phyloP scores from a whole-genome alignment of 1,140 invertebrate genomes.

The Drosophila parabipectinata region DNA sequence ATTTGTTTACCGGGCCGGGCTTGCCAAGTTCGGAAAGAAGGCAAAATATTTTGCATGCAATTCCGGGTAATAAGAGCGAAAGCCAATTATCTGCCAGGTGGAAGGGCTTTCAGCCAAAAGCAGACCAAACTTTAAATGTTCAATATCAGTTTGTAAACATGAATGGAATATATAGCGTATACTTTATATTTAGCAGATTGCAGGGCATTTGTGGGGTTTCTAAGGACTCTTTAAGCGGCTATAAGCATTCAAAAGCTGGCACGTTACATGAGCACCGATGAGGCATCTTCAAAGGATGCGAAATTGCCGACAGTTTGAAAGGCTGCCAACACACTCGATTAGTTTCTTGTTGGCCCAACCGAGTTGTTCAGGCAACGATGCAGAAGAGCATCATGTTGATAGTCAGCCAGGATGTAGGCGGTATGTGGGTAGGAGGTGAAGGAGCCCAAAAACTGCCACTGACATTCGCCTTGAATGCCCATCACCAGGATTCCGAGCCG shows the following conservation, averaged over 20 bases:
- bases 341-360: constrained; percentile 55
- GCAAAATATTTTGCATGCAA: constrained; percentile 45
- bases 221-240: constrained; percentile 18
- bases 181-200: background rate
- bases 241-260: background rate
- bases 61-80: constrained; percentile 50
- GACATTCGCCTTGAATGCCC: constrained; percentile 27
- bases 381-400: constrained; percentile 27
- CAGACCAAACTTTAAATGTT: constrained; percentile 20
- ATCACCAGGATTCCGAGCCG: background rate
- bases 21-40: constrained; percentile 37
- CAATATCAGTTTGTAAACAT: constrained; percentile 48
- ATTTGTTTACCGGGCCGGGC: constrained; percentile 50
- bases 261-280: constrained; percentile 13
- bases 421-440: too few relatives aligned
- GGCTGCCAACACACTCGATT: constrained; percentile 56
- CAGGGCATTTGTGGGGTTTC: background rate
- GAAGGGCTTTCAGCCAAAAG: background rate
- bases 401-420: constrained; percentile 2
- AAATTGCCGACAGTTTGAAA: constrained; percentile 50
- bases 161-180: constrained; percentile 1
- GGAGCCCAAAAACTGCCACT: background rate
- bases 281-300: constrained; percentile 32
- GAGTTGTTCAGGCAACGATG: constrained; percentile 19
- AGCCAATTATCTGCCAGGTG: constrained; percentile 53